These are phyloP conservation scores for Armadillidium nasatum DNA, from an alignment of 1,140 invertebrate genomes.

Conservation along the genomic window DNA sequence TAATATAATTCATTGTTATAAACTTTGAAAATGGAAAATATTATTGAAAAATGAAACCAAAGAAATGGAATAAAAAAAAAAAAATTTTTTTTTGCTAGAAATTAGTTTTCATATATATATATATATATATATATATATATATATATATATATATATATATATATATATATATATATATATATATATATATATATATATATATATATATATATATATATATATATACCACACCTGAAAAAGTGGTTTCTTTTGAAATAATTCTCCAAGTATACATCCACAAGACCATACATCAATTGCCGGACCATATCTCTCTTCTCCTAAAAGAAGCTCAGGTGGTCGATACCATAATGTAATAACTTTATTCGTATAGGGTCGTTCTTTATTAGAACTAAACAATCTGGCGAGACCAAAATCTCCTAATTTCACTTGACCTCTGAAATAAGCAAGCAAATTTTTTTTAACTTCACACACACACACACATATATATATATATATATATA, in stretches of 20 bases:
- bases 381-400: conserved; percentile 89
- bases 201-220: too few species aligned
- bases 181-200: too few species aligned
- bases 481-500: too few species aligned
- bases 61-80: background rate
- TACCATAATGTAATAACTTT: conserved; percentile 98
- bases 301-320: conserved; percentile 97
- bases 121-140: too few species aligned
- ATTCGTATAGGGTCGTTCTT: conserved; percentile 88
- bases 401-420: conserved; percentile 97
- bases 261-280: conserved; percentile 97
- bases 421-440: conserved; percentile 93
- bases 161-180: too few species aligned
- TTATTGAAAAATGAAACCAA: background rate
- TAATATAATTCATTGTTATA: too few species aligned
- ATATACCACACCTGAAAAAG: conserved; percentile 74
- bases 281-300: conserved; percentile 99
- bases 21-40: background rate
- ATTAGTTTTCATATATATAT: too few species aligned
- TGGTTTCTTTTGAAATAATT: conserved; percentile 93
- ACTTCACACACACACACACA: too few species aligned
- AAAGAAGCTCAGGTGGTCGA: conserved; percentile 88
- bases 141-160: too few species aligned
- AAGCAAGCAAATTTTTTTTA: too few species aligned
- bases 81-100: too few species aligned